Base-by-base conservation (phyloP, 2,888 invertebrate genomes). In the Mythimna pallens region DNA sequence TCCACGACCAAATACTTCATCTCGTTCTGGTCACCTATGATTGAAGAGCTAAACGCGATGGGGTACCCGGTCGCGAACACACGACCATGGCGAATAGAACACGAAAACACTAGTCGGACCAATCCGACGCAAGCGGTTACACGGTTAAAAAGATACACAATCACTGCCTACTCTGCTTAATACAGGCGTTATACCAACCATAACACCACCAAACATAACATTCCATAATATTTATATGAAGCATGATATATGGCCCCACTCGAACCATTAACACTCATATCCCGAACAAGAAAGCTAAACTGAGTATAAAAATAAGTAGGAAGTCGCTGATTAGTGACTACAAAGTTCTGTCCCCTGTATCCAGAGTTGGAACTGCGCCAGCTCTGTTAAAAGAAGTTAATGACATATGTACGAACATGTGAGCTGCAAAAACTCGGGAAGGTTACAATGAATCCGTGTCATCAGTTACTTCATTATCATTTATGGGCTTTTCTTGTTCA, bases 311-410 rank as follows among this genome's bases (percentile, higher is more conserved):
- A 87, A 85, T 87, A 88, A 86, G 84, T 85, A 89, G 82, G 86
- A 88, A 89, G 81, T 79, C 84, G 85, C 91, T 91, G 91, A 94
- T 92, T 92, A 93, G 92, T 90, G 90, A 88, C 88, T 90, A 85
- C 89, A 90, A 91, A 92, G 89, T 91, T 92, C 88, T 86, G 87
- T 89, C 86, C 87, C 82, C 82, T 69, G 80, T 84, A 82, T 84
- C 81, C 82, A 69, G 64, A 74, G 81, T 86, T 92, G 93, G 92
- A 88, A 76, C 50, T 66, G 55, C 52, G 92, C 92, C 93, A 94
- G 87, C 82, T 74, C 86, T 82, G 88, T 89, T 90, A 85, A 86
- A 89, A 83, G 84, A 89, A 89, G 83, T 87, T 86, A 90, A 86
- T 89, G 89, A 88, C 83, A 89, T 91, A 81, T 81, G 85, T 86